These are phyloP conservation scores for Alaudala cheleensis DNA, from an alignment of 2,113 vertebrate genomes.

Conservation along the genomic window DNA sequence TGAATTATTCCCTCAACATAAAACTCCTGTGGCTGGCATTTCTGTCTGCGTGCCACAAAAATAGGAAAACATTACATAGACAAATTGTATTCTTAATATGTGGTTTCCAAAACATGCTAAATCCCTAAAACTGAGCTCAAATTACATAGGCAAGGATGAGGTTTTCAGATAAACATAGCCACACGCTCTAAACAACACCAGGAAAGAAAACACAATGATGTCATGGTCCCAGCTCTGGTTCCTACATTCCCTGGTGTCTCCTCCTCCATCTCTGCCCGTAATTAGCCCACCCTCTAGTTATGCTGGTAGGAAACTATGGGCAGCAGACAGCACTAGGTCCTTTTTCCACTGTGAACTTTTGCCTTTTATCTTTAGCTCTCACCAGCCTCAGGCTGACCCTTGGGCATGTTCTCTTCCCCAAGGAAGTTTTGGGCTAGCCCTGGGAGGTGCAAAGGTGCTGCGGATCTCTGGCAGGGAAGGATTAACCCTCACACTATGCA, in stretches of 20 bases:
- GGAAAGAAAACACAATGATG: constrained; percentile 26
- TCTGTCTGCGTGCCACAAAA: not conserved
- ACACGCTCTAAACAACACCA: not conserved
- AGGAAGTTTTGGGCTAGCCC: not conserved
- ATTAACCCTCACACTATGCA: accelerated
- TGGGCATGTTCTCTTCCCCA: accelerated
- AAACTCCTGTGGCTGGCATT: not conserved
- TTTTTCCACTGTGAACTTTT: not conserved
- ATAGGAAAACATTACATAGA: not conserved
- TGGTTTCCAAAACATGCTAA: constrained; percentile 22
- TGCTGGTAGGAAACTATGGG: not conserved
- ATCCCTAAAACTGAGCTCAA: constrained; percentile 23
- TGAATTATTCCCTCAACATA: not conserved
- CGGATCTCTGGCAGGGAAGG: not conserved
- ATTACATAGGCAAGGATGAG: not conserved
- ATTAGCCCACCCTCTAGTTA: not conserved
- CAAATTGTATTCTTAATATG: not conserved
- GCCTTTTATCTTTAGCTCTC: not conserved
- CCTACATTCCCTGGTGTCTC: not conserved
- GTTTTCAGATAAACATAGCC: constrained; percentile 50
- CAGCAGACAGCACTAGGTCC: not conserved
- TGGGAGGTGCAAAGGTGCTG: not conserved
- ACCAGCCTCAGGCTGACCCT: not conserved
- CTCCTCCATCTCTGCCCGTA: not conserved
- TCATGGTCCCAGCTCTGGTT: not conserved